These are phyloP conservation scores for Corydoras sp. DNA, from an alignment of 2,113 vertebrate genomes.

Conservation along the genomic window DNA sequence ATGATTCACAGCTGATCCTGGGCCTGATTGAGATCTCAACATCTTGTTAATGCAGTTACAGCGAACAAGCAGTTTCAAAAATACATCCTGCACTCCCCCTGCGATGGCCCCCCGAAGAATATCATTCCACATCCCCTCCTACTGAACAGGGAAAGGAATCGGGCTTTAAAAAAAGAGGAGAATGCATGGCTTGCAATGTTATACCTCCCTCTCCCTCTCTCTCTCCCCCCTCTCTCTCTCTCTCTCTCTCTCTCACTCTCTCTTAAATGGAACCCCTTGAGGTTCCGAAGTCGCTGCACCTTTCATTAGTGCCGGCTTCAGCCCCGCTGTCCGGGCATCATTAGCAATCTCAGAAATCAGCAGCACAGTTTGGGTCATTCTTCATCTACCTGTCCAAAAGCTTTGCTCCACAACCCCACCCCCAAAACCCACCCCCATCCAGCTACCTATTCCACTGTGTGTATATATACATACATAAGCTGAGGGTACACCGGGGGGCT, in stretches of 20 bases:
- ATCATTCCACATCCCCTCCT: constrained; percentile 32
- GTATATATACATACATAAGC: constrained; percentile 42
- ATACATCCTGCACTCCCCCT: constrained; percentile 34
- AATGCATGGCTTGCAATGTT: constrained; percentile 43
- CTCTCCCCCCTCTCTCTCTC: constrained; percentile 20
- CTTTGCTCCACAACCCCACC: constrained; percentile 7
- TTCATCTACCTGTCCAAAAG: constrained; percentile 61
- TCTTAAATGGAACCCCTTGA: constrained; percentile 60
- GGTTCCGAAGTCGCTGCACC: constrained; percentile 57
- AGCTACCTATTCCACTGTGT: constrained; percentile 23
- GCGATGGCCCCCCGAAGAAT: constrained; percentile 32
- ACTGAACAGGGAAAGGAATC: constrained; percentile 33
- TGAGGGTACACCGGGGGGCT: not conserved
- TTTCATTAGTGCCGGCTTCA: constrained; percentile 61
- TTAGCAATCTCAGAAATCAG: constrained; percentile 62
- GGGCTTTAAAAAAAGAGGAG: constrained; percentile 46
- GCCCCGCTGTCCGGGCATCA: constrained; percentile 57
- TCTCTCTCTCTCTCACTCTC: constrained; percentile 21
- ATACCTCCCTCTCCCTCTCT: constrained; percentile 33
- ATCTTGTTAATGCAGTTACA: constrained; percentile 42
- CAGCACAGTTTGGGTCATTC: constrained; percentile 56
- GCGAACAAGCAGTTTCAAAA: constrained; percentile 33
- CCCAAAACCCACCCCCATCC: not conserved
- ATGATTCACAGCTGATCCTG: constrained; percentile 29
- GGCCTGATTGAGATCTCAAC: constrained; percentile 36